Evolutionary conservation across 2,888 invertebrate genomes (phyloP).

Genomic region (Beris chalybata): DNA sequence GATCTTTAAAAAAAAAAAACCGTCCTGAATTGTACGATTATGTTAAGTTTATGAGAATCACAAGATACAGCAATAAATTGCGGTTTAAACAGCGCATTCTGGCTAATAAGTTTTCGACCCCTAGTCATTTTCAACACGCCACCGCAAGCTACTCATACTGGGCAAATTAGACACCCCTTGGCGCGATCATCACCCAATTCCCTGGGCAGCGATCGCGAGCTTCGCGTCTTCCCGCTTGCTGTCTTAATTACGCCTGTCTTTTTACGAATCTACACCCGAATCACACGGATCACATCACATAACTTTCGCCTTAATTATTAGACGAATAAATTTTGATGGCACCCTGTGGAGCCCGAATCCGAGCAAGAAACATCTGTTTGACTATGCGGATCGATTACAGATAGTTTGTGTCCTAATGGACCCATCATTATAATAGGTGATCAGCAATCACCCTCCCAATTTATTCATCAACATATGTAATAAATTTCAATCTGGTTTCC

Average conservation of each 20-base stretch:
- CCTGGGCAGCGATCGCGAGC: conserved; percentile 24
- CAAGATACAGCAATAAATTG: conserved; percentile 13
- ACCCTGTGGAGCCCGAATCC: background rate
- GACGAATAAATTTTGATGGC: background rate
- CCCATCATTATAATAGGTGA: too few relatives aligned
- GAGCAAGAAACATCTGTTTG: too few relatives aligned
- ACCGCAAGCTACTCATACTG: conserved; percentile 26
- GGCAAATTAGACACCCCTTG: conserved; percentile 26
- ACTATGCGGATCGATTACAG: too few relatives aligned
- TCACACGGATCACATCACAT: conserved; percentile 13
- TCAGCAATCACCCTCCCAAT: too few relatives aligned
- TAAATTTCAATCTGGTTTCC: too few relatives aligned
- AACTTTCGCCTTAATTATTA: conserved; percentile 22
- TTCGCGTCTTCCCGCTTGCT: conserved; percentile 14
- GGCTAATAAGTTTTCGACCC: conserved; percentile 28
- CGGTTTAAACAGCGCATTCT: conserved; percentile 9
- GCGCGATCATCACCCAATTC: conserved; percentile 23
- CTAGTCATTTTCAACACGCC: conserved; percentile 19
- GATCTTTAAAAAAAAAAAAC: conserved; percentile 6
- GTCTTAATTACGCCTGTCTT: conserved; percentile 12
- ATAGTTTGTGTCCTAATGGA: too few relatives aligned
- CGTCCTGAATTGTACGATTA: background rate
- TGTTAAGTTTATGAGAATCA: too few relatives aligned
- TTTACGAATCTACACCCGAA: background rate
- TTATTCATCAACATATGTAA: too few relatives aligned